A percentile compares a stretch with the other conserved stretches of the same genome.
Evolutionary conservation across 2,113 vertebrate genomes (phyloP).

Genomic region (Henicopernis longicauda): DNA sequence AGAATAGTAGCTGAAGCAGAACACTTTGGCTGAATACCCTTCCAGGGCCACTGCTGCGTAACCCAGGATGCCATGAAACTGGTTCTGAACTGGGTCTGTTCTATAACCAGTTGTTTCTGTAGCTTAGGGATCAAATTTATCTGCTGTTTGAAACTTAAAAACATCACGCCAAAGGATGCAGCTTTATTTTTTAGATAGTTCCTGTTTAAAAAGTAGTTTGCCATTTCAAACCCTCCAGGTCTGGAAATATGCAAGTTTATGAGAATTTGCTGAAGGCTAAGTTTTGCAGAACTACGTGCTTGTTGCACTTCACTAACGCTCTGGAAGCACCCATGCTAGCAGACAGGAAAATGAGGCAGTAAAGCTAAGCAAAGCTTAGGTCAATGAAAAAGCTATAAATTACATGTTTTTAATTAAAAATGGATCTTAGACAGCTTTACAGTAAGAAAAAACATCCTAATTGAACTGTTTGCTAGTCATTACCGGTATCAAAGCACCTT

Average conservation of each 20-base stretch:
- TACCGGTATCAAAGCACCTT: not conserved
- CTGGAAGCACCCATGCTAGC: not conserved
- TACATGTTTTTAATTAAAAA: not conserved
- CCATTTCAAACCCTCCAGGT: not conserved
- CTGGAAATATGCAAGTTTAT: not conserved
- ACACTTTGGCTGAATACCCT: not conserved
- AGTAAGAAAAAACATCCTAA: not conserved
- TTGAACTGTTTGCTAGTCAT: not conserved
- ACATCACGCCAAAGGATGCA: not conserved
- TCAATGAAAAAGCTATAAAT: not conserved
- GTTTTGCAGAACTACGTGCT: fast-evolving
- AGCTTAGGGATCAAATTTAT: not conserved
- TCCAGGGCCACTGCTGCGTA: fast-evolving
- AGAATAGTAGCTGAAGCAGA: not conserved
- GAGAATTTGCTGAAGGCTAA: not conserved
- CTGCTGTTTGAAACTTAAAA: not conserved
- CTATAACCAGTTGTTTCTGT: fast-evolving
- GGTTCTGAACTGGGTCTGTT: not conserved
- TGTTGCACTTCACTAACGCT: not conserved
- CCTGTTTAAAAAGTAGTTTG: not conserved
- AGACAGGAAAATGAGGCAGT: not conserved
- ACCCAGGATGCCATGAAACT: not conserved
- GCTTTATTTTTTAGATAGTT: not conserved
- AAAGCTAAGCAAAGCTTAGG: not conserved
- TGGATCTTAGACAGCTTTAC: not conserved